Evolutionary conservation across 1,140 invertebrate species (phyloP).

Genomic region (Ceratina australensis): DNA sequence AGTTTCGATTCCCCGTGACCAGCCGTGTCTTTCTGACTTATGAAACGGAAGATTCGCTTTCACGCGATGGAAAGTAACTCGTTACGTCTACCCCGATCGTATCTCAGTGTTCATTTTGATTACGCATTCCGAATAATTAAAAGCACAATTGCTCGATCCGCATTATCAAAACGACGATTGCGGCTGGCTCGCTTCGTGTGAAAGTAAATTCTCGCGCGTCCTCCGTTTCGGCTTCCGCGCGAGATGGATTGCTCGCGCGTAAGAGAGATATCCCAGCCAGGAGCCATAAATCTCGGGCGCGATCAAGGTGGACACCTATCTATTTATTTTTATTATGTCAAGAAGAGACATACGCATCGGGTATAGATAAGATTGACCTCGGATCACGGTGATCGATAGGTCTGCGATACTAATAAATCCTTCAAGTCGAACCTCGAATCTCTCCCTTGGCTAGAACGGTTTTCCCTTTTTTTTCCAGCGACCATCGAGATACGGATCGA

Average conservation of each 20-base stretch:
- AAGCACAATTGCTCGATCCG: slow-evolving; percentile 8
- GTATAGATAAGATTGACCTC: slow-evolving; percentile 11
- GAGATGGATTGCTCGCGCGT: background rate
- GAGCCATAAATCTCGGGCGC: slow-evolving; percentile 5
- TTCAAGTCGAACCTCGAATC: slow-evolving; percentile 1
- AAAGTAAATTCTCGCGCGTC: background rate
- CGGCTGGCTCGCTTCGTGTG: background rate
- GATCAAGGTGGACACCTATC: background rate
- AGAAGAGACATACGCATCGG: background rate
- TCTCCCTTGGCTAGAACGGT: background rate
- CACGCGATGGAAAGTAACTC: slow-evolving; percentile 53
- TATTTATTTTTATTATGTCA: slow-evolving; percentile 24
- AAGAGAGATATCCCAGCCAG: background rate
- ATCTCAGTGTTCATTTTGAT: slow-evolving; percentile 49
- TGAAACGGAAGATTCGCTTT: slow-evolving; percentile 55
- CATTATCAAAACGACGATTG: slow-evolving; percentile 42
- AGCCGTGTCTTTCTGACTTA: slow-evolving; percentile 33
- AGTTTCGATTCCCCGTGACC: slow-evolving; percentile 1
- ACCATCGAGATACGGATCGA: slow-evolving; percentile 19
- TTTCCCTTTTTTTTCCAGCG: background rate
- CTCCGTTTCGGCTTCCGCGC: background rate
- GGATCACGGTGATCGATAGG: slow-evolving; percentile 30
- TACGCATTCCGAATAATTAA: slow-evolving; percentile 45
- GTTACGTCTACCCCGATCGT: slow-evolving; percentile 31
- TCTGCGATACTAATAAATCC: slow-evolving; percentile 26